phyloP scores from a whole-genome alignment of 1,140 invertebrate genomes.

The Bombus confusus region DNA sequence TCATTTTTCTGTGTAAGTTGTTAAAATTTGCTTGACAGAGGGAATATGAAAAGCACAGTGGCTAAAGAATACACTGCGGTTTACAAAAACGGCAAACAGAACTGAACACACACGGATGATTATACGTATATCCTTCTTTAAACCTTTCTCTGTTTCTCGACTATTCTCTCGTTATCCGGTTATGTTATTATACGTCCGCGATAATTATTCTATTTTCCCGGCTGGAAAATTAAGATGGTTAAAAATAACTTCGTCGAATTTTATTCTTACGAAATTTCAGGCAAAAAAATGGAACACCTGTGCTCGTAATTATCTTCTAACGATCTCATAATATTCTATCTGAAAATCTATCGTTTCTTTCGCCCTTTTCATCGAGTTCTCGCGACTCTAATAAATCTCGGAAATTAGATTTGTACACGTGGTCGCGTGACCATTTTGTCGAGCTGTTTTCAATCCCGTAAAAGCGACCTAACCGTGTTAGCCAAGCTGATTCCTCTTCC shows the following conservation, averaged over 20 bases:
- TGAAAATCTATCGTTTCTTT: background rate
- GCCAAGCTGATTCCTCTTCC: conserved; percentile 68
- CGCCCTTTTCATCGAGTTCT: background rate
- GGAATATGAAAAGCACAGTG: background rate
- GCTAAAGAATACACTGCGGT: no score
- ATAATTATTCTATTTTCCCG: conserved; percentile 8
- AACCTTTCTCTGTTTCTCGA: background rate
- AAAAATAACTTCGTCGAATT: background rate
- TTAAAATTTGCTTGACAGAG: conserved; percentile 2
- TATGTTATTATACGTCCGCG: background rate
- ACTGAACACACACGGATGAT: background rate
- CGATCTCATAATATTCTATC: background rate
- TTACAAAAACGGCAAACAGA: background rate
- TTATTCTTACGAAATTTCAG: background rate
- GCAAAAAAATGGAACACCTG: background rate
- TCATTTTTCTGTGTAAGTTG: background rate
- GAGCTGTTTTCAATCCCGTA: conserved; percentile 70
- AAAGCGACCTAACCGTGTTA: conserved; percentile 68
- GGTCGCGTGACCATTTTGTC: conserved; percentile 59
- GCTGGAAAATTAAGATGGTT: background rate
- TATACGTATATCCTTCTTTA: background rate
- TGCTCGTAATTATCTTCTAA: background rate
- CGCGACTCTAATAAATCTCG: conserved; percentile 35
- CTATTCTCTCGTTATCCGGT: background rate
- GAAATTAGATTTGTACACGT: conserved; percentile 63